phyloP scores from a whole-genome alignment of 2,888 invertebrate species.

The Acutogordius australiensis region DNA sequence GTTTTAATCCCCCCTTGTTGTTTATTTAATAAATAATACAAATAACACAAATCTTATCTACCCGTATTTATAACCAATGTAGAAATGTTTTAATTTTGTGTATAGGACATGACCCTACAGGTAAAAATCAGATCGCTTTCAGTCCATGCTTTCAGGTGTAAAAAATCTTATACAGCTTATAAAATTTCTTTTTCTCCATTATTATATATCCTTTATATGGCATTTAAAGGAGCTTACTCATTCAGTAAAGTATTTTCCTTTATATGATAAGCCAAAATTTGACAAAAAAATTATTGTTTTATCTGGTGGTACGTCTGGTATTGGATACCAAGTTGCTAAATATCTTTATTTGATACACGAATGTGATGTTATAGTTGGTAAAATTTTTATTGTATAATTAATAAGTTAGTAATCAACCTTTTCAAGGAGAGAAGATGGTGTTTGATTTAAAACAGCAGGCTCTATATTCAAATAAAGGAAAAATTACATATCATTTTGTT shows the following conservation, averaged over 20 bases:
- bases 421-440: neutral
- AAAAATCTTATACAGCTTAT: too few relatives aligned
- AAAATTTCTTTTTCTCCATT: neutral
- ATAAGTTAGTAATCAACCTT: neutral
- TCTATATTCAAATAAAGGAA: neutral
- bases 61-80: too few relatives aligned
- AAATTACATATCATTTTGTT: neutral
- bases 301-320: neutral
- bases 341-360: neutral
- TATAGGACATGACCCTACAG: too few relatives aligned
- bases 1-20: too few relatives aligned
- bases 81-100: too few relatives aligned
- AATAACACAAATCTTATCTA: too few relatives aligned
- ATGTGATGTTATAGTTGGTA: neutral
- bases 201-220: neutral
- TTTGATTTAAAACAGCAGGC: too few relatives aligned
- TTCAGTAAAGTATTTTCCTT: neutral
- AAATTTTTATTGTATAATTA: neutral
- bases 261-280: neutral
- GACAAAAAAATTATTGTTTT: neutral
- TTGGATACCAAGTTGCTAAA: neutral
- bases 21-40: too few relatives aligned
- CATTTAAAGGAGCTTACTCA: neutral
- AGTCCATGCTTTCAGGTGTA: too few relatives aligned
- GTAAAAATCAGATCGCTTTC: too few relatives aligned